Evolutionary conservation across 2,797 vertebrate genomes (phyloP), one percentile per base, ranked within the genome.

Genomic region (Poeciliopsis gracilis): DNA sequence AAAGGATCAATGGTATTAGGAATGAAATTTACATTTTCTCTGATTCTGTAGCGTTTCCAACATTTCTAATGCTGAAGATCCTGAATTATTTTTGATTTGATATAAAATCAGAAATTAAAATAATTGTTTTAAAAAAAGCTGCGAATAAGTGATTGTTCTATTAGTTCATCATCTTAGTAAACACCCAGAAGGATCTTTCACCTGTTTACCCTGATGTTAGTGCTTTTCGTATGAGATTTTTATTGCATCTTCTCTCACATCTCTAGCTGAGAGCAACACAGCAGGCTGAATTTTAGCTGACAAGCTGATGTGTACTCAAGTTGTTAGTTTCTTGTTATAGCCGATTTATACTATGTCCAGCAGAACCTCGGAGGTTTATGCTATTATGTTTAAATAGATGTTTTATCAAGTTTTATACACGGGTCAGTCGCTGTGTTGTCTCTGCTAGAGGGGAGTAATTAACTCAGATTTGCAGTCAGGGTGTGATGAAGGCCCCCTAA

Each of bases 351-450:
- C 73, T 88, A 16, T 55, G 82, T 77, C 78, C 79, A 30, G 79
- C 36, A 0, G 77, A 59, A 79, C 86, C 75, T 85, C 7, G 61
- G 84, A 86, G 87, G 57, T 85, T 72, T 47, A 46, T 11, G 41
- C 75, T 85, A 63, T 16, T 28, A 85, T 82, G 83, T 80, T 79
- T 61, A 83, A 76, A 86, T 81, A 13, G 82, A 85, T 77, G 11
- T 78, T 90, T 88, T 75, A 88, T 89, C 89, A 88, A 77, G 80
- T 67, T 80, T 80, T 85, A 77, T 69, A 28, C 82, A 80, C 25
- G 46, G 81, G 70, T 67, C 41, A 84, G 83, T 80, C 47, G 7
- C 63, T 74, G 63, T 51, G 59, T 45, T 15, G 73, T 59, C 45
- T 75, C 43, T 67, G 83, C 80, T 76, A 38, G 69, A 78, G 80